phyloP scores from a whole-genome alignment of 2,797 vertebrate species.

The Microcaecilia unicolor region DNA sequence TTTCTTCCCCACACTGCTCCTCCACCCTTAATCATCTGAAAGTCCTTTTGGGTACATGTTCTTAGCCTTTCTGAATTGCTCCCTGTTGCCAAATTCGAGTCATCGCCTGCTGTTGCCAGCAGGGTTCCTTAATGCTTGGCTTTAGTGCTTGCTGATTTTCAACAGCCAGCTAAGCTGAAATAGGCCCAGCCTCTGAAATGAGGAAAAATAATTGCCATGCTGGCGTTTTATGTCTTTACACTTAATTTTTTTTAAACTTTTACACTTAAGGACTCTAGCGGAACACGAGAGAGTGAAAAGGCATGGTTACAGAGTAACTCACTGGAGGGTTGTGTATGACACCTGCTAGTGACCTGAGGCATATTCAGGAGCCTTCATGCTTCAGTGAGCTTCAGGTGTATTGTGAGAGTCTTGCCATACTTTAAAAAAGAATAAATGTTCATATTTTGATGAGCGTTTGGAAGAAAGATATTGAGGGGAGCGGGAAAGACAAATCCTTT shows the following conservation, averaged over 20 bases:
- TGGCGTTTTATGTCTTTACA: constrained; percentile 31
- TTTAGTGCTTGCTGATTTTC: constrained; percentile 25
- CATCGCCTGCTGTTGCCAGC: constrained; percentile 31
- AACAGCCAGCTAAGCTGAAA: constrained; percentile 33
- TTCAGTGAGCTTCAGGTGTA: no score
- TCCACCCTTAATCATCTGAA: constrained; percentile 32
- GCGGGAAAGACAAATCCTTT: constrained; percentile 34
- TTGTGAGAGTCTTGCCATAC: no score
- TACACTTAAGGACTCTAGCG: constrained; percentile 8
- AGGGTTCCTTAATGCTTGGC: constrained; percentile 27
- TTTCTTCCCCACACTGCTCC: constrained; percentile 24
- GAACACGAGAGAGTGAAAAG: constrained; percentile 9
- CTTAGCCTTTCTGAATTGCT: constrained; percentile 12
- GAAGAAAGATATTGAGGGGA: constrained; percentile 22
- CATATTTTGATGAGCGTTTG: constrained; percentile 44
- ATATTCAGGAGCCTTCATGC: constrained; percentile 34
- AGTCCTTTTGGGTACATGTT: no score
- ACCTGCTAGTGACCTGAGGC: constrained; percentile 31
- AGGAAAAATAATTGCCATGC: constrained; percentile 13
- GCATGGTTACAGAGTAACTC: constrained; percentile 15
- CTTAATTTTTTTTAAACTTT: constrained; percentile 20
- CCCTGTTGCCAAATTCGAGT: constrained; percentile 20
- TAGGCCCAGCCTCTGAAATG: constrained; percentile 22
- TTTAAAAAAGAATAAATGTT: no score
- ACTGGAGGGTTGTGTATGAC: constrained; percentile 41